A percentile compares a stretch with the other conserved stretches of the same genome.
These are phyloP conservation scores for Bos taurus DNA, from an alignment of 2,113 vertebrate genomes.

Conservation along the genomic window DNA sequence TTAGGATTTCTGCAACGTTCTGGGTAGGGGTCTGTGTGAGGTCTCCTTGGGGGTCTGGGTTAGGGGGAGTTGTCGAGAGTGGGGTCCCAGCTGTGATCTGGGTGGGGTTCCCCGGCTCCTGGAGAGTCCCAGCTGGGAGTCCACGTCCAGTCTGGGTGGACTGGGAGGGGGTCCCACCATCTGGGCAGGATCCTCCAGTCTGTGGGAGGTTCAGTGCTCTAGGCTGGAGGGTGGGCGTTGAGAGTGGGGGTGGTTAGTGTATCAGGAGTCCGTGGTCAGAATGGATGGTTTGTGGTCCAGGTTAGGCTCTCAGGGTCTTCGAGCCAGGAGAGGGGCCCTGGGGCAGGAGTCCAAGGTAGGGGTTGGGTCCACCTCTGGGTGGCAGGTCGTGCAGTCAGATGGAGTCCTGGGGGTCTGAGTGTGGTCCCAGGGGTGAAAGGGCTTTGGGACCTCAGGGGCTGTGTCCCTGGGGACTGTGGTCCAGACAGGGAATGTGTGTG, in stretches of 20 bases:
- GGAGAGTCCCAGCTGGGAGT: neutral
- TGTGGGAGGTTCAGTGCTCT: neutral
- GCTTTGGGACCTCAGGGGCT: neutral
- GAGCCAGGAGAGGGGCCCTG: neutral
- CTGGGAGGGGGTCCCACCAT: neutral
- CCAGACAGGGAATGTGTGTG: too few relatives aligned
- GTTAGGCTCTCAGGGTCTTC: neutral
- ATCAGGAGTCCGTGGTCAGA: neutral
- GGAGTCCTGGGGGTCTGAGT: neutral
- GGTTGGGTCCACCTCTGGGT: neutral
- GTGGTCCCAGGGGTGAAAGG: neutral
- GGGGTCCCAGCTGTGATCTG: neutral
- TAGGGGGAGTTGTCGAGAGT: neutral
- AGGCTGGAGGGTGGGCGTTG: neutral
- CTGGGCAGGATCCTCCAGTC: neutral
- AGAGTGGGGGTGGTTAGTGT: fast-evolving
- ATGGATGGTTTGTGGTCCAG: neutral
- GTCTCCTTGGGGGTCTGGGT: neutral
- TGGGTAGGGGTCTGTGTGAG: neutral
- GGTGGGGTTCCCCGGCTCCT: neutral
- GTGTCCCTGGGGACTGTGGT: neutral
- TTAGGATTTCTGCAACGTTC: neutral
- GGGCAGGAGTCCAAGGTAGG: neutral
- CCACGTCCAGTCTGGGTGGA: neutral
- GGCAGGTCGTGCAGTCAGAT: neutral